Conservation (phyloP, 1,140 invertebrate genomes). For the Lysiphlebus fabarum region DNA sequence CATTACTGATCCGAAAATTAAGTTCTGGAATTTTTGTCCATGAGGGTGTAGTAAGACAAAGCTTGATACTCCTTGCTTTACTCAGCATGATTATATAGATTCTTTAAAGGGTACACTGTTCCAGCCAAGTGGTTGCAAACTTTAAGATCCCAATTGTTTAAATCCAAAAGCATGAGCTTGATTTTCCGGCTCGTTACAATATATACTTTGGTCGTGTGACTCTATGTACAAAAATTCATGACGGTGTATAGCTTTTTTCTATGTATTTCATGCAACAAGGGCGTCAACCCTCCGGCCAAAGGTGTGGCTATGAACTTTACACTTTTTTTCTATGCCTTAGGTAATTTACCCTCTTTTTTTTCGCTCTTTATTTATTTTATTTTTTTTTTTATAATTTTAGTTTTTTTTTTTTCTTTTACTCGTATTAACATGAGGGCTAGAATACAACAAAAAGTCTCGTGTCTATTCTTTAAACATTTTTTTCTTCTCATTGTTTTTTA, state of each 20-base stretch:
- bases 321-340: conserved; percentile 6
- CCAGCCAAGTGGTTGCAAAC: not conserved
- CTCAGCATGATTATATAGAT: not conserved
- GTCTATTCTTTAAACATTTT: not conserved
- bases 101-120: not conserved
- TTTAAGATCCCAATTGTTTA: not conserved
- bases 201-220: conserved; percentile 18
- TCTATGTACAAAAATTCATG: conserved; percentile 23
- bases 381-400: not conserved
- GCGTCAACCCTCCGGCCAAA: conserved; percentile 23
- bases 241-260: conserved; percentile 19
- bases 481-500: too few relatives aligned
- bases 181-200: conserved; percentile 34
- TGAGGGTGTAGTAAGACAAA: not conserved
- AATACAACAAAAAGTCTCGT: not conserved
- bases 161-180: conserved; percentile 22
- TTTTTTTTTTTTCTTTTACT: not conserved
- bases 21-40: conserved; percentile 8
- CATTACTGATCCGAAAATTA: conserved; percentile 11
- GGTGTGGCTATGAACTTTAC: conserved; percentile 16
- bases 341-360: conserved; percentile 16
- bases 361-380: not conserved
- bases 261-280: not conserved
- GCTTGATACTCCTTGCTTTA: not conserved
- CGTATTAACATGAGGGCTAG: conserved; percentile 6